phyloP scores from a whole-genome alignment of 2,113 vertebrate species.

The Lasiurus borealis region DNA sequence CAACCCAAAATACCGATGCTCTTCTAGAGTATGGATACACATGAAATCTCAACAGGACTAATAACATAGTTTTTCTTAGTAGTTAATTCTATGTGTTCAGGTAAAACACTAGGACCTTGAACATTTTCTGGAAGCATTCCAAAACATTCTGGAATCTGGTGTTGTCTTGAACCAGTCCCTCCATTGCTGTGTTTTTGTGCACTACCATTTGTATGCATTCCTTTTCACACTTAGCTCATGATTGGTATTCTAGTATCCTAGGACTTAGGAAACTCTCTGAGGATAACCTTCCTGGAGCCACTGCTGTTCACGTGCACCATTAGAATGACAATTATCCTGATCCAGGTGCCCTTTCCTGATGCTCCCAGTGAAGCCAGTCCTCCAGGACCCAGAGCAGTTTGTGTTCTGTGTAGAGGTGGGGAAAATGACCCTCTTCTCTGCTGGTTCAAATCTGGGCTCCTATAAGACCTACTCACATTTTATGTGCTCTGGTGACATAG shows the following conservation, averaged over 20 bases:
- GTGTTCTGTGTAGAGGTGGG: neutral
- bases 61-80: neutral
- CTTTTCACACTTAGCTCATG: neutral
- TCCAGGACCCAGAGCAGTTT: neutral
- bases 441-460: neutral
- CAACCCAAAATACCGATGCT: neutral
- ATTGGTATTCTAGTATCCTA: neutral
- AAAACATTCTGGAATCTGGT: neutral
- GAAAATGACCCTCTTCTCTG: neutral
- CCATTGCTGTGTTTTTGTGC: neutral
- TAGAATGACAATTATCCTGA: neutral
- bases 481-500: neutral
- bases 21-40: neutral
- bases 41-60: neutral
- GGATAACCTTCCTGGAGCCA: neutral
- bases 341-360: neutral
- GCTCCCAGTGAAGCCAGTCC: neutral
- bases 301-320: neutral
- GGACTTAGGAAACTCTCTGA: neutral
- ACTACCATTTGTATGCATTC: neutral
- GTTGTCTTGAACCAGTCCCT: neutral
- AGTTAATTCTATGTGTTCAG: neutral
- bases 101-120: neutral
- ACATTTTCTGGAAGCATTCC: neutral
- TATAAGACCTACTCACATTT: neutral